Evolutionary conservation across 2,113 vertebrate genomes (phyloP), one percentile per base, ranked within the genome.

Genomic region (Pipra filicauda): DNA sequence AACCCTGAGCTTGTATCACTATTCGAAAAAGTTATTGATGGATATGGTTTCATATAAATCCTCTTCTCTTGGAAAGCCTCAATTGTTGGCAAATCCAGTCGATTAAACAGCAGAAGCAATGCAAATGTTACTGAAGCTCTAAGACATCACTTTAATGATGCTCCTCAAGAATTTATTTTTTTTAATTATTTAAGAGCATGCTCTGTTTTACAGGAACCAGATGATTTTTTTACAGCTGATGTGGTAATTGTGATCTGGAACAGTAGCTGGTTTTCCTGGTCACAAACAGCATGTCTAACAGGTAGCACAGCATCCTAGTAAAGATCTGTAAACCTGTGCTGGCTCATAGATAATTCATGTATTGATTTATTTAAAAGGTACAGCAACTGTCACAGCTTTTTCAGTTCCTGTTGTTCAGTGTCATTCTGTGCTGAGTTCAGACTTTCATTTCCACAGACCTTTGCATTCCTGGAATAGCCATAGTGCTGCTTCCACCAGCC

Each of bases 321-420:
- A 71, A 65, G 61, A 59, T 14, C 59, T 57, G 70, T 52, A 87
- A 89, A 84, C 84, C 71, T 85, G 55, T 28, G 59, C 39, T 70
- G 73, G 2, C 67, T 91, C 83, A 71, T 51, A 67, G 72, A 76
- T 89, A 89, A 87, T 70, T 84, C 23, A 59, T 46, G 23, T 12
- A 65, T 67, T 93, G 85, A 77, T 91, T 89, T 89, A 89, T 85
- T 81, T 89, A 66, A 81, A 91, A 75, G 74, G 12, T n/a, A 35
- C 18, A 81, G 55, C 51, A 89, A 64, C 70, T 89, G 69, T 44
- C 75, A 66, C 51, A 81, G 85, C 69, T 85, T 89, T 69, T 80
- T 69, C 41, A 62, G 65, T 73, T 93, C 70, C 89, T 91, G 65
- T 51, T 65, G 43, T 9, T 61, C 64, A 57, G 27, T 52, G 28